phyloP scores from a whole-genome alignment of 2,888 invertebrate species.

The Eilema depressum region DNA sequence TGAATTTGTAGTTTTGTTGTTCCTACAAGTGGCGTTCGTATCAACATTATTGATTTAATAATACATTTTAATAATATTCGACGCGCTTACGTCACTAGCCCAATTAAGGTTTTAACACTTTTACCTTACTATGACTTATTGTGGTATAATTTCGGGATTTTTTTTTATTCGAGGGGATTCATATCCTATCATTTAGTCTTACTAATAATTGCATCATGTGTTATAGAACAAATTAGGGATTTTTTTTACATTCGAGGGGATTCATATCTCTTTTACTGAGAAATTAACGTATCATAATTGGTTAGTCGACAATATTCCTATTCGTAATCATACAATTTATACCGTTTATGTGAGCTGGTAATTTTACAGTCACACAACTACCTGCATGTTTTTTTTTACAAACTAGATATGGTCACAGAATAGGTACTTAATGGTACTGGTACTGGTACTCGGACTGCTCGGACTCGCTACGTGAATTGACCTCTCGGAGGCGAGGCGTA shows the following conservation, averaged over 20 bases:
- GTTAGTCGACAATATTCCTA: neutral
- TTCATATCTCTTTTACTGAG: neutral
- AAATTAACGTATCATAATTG: neutral
- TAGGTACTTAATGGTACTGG: too few species aligned
- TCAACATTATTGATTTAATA: slow-evolving; percentile 36
- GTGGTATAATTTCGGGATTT: slow-evolving; percentile 5
- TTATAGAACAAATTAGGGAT: too few species aligned
- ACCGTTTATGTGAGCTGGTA: neutral
- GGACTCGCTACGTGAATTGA: neutral
- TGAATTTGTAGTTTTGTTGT: slow-evolving; percentile 67
- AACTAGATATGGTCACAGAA: neutral
- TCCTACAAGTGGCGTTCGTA: slow-evolving; percentile 68
- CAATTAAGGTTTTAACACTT: slow-evolving; percentile 13
- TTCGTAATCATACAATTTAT: neutral
- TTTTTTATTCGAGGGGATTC: neutral
- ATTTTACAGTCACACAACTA: neutral
- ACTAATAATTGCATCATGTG: too few species aligned
- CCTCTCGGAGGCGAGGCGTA: neutral
- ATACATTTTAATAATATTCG: slow-evolving; percentile 26
- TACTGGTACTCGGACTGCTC: too few species aligned
- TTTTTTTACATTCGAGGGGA: neutral
- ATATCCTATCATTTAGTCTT: too few species aligned
- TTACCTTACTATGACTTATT: slow-evolving; percentile 8
- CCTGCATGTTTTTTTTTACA: neutral
- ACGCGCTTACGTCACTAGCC: slow-evolving; percentile 19